Percentiles rank a stretch among this genome's conserved stretches.
Conservation (phyloP, 2,113 vertebrate genomes). For the Apteryx mantelli region DNA sequence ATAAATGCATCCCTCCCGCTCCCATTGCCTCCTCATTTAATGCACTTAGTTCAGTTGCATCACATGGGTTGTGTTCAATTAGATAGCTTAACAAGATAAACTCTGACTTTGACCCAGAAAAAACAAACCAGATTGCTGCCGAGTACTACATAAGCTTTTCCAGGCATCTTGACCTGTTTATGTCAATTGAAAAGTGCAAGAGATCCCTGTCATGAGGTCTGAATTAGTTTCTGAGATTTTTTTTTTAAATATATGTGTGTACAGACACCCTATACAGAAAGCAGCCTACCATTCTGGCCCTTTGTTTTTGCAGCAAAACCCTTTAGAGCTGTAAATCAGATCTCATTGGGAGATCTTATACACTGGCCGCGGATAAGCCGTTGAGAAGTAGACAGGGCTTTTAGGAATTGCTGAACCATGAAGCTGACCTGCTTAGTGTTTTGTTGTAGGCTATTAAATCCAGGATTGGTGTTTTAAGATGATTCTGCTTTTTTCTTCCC, state of each 20-base stretch:
- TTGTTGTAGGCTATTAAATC: constrained; percentile 84
- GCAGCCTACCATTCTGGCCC: constrained; percentile 4
- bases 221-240: constrained; percentile 64
- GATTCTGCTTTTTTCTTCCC: constrained; percentile 74
- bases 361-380: constrained; percentile 74
- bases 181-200: constrained; percentile 70
- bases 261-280: constrained; percentile 26
- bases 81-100: constrained; percentile 80
- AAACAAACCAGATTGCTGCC: constrained; percentile 58
- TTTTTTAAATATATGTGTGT: constrained; percentile 4
- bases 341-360: constrained; percentile 76
- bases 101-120: constrained; percentile 79
- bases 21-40: constrained; percentile 59
- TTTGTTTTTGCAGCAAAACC: constrained; percentile 68
- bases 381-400: constrained; percentile 79
- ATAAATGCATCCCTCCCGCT: neutral
- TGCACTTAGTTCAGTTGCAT: constrained; percentile 60
- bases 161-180: constrained; percentile 75
- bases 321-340: constrained; percentile 78
- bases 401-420: constrained; percentile 84
- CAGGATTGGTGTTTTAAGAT: constrained; percentile 78
- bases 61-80: constrained; percentile 75
- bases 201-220: constrained; percentile 60
- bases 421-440: constrained; percentile 83
- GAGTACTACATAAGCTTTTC: constrained; percentile 49